Evolutionary conservation across 2,888 invertebrate species (phyloP).

Genomic region (Ochropacha duplaris): DNA sequence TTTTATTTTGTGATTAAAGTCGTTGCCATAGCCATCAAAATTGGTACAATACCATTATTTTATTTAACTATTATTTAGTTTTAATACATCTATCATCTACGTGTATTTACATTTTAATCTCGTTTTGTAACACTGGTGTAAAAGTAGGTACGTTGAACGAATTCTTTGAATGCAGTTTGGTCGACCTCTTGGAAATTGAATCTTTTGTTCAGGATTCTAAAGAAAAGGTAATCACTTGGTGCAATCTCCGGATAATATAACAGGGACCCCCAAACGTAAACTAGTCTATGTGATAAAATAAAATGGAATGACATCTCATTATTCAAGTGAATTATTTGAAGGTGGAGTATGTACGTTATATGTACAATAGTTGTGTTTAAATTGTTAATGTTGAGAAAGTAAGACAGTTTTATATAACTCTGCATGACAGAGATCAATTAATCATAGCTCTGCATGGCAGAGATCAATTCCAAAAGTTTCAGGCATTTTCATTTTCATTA

Average conservation of each 20-base stretch:
- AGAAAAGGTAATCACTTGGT: constrained; percentile 2
- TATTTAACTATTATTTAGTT: not conserved
- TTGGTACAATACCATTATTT: not conserved
- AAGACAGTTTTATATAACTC: too few species aligned
- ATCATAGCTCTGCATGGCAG: too few species aligned
- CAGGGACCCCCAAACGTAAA: not conserved
- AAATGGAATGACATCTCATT: not conserved
- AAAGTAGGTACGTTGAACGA: not conserved
- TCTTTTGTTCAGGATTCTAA: constrained; percentile 3
- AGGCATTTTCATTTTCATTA: too few species aligned
- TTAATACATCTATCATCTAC: not conserved
- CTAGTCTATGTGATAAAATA: not conserved
- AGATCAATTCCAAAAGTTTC: too few species aligned
- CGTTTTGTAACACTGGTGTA: not conserved
- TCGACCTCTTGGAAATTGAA: constrained; percentile 4
- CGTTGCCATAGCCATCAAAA: too few species aligned
- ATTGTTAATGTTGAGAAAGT: too few species aligned
- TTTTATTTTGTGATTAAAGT: too few species aligned
- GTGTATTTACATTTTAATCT: not conserved
- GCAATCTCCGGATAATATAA: not conserved
- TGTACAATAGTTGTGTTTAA: too few species aligned
- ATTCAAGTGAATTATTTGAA: not conserved
- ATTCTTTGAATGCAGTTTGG: not conserved
- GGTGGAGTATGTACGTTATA: not conserved
- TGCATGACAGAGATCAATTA: too few species aligned